phyloP scores from a whole-genome alignment of 1,140 invertebrate genomes.

The Octopus bimaculoides region DNA sequence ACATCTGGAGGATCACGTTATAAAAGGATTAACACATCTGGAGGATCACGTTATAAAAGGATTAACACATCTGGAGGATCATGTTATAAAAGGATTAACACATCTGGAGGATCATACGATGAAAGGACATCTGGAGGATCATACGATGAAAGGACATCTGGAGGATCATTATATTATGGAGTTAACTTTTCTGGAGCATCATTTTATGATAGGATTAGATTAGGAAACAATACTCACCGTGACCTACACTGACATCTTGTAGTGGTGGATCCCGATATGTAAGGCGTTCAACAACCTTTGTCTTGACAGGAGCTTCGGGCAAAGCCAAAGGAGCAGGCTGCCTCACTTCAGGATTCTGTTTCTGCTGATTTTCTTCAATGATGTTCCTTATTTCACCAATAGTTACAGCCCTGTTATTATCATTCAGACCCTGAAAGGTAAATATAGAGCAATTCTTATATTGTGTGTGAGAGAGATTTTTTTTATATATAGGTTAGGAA shows the following conservation, averaged over 20 bases:
- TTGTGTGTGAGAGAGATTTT: no score
- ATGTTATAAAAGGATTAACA: no score
- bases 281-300: constrained; percentile 39
- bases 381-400: constrained; percentile 45
- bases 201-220: constrained; percentile 7
- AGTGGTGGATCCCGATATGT: constrained; percentile 44
- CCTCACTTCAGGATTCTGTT: constrained; percentile 17
- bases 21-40: no score
- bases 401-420: constrained; percentile 36
- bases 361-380: constrained; percentile 31
- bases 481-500: no score
- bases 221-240: constrained; percentile 34
- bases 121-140: no score
- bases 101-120: no score
- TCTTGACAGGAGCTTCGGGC: constrained; percentile 24
- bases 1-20: no score
- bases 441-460: not conserved
- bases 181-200: not conserved
- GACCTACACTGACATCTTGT: constrained; percentile 47
- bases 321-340: constrained; percentile 22
- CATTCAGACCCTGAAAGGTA: constrained; percentile 32
- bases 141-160: no score
- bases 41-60: no score
- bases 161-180: not conserved
- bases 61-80: no score